Base-by-base conservation (phyloP, 2,113 vertebrate genomes). In the Leiothrix lutea region DNA sequence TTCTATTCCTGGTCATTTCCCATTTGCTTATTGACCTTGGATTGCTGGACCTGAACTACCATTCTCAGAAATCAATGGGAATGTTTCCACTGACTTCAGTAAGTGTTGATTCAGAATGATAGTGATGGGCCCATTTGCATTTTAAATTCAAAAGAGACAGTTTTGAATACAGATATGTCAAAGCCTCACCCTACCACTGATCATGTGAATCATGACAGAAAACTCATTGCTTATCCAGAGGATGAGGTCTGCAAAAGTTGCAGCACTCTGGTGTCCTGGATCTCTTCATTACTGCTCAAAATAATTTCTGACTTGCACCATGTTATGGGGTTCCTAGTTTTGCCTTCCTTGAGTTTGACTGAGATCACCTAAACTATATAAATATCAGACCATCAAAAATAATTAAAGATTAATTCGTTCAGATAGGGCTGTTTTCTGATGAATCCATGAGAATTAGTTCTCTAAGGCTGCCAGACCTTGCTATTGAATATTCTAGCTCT, bases 1-100 rank as follows among this genome's bases (percentile, higher is more conserved):
- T 26, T 67, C 47, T 66, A 8, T 75, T 92, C 36, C 23, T 44
- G 86, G 74, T 91, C 33, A 72, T 71, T 90, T 88, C 8, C 47
- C 33, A 33, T 83, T 90, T 93, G n/a, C 13, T 64, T 44, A 64
- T 93, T 78, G 92, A 90, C 61, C 51, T 74, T 67, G 69, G 48
- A 29, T 66, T 73, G 44, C 33, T 93, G 87, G 24, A 79, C 21
- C 58, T 92, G 60, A 83, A 24, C 29, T 73, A 64, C 50, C 8
- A 29, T 38, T 67, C 67, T 62, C 58, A 86, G 71, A 92, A 93
- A 94, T 90, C 79, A 48, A 80, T 94, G 47, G n/a, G 65, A 81
- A 74, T 19, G 6, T 94, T 95, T 94, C 90, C 93, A 90, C 23
- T 80, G 88, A 56, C 44, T 88, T 93, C 44, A 60, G 31, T 44